Evolutionary conservation across 2,888 invertebrate genomes (phyloP).

Genomic region (Bugulina stolonifera): DNA sequence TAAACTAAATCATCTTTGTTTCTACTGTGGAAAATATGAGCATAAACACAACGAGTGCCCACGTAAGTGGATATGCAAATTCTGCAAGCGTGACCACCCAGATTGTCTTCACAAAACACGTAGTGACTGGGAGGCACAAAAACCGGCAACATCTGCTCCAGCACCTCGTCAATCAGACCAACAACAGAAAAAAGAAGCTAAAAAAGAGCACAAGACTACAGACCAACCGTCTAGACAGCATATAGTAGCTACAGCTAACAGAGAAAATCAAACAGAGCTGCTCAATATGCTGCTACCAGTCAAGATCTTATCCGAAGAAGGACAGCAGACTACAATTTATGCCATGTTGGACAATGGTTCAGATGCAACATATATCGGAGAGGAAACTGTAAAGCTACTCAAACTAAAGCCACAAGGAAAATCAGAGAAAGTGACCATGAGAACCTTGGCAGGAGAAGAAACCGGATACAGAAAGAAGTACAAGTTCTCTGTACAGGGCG

Average conservation of each 20-base stretch:
- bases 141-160: background rate
- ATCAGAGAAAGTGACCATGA: background rate
- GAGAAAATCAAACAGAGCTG: background rate
- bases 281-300: background rate
- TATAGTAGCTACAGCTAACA: background rate
- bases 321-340: background rate
- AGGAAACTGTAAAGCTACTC: background rate
- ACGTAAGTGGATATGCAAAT: background rate
- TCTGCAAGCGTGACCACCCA: background rate
- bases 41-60: background rate
- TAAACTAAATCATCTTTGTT: background rate
- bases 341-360: background rate
- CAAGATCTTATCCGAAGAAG: background rate
- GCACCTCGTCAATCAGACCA: background rate
- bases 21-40: background rate
- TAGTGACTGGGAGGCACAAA: background rate
- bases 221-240: background rate
- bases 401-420: background rate
- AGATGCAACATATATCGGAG: background rate
- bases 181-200: background rate
- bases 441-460: conserved; percentile 1
- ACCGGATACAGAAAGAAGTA: background rate
- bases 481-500: background rate
- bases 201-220: background rate
- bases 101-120: background rate